Conservation (phyloP, 30 jellyfish, hydroid and myxozoan species). For the Chrysaora quinquecirrha region DNA sequence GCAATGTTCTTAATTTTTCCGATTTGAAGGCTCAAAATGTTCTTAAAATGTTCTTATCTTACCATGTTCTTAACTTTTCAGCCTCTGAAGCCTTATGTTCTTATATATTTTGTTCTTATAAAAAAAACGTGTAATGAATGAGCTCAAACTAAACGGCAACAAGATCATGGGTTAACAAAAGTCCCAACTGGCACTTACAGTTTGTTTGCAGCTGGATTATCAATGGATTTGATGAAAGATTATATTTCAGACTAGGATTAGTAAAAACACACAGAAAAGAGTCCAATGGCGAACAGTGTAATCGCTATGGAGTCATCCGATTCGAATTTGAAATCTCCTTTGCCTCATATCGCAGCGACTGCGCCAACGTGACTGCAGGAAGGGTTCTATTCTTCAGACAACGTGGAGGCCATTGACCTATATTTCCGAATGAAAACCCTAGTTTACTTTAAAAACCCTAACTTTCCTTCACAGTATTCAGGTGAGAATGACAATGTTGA, state of each 20-base stretch:
- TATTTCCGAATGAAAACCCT: no score
- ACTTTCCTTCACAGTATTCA: not conserved
- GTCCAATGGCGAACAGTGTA: not conserved
- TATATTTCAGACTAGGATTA: not conserved
- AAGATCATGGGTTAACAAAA: not conserved
- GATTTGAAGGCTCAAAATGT: no score
- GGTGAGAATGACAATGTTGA: not conserved
- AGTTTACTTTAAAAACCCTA: not conserved
- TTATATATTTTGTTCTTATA: no score
- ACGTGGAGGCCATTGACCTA: no score
- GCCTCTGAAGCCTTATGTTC: no score
- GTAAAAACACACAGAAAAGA: not conserved
- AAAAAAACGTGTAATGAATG: no score
- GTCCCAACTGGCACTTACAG: not conserved
- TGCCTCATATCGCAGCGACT: not conserved
- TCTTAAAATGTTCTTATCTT: no score
- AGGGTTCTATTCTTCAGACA: no score
- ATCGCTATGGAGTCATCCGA: slow-evolving; percentile 5
- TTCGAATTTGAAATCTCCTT: not conserved
- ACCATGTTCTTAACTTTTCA: no score
- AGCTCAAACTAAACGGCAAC: not conserved
- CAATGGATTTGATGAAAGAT: not conserved
- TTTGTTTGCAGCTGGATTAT: not conserved
- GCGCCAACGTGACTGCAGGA: not conserved
- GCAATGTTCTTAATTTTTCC: no score